phyloP scores from a whole-genome alignment of 2,797 vertebrate species.

The Alectoris magna region DNA sequence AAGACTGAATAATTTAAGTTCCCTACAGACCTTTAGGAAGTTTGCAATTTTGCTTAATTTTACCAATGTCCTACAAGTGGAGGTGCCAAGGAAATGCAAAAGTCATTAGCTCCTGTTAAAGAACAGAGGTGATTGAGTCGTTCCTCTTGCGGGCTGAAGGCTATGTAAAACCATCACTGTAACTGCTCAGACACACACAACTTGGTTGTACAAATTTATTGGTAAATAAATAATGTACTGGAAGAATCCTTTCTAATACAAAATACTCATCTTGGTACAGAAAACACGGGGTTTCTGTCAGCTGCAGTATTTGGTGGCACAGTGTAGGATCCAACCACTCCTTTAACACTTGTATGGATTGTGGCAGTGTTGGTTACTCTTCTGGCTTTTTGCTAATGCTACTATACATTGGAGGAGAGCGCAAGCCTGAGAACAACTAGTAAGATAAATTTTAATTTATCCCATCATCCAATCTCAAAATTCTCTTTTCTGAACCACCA shows the following conservation, averaged over 20 bases:
- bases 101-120: not conserved
- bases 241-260: not conserved
- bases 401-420: not conserved
- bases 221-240: not conserved
- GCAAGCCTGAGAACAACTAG: not conserved
- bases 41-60: conserved; percentile 1
- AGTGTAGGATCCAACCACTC: not conserved
- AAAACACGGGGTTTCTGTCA: not conserved
- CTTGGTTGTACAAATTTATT: not conserved
- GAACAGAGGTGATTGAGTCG: not conserved
- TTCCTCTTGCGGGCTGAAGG: not conserved
- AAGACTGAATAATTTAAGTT: not conserved
- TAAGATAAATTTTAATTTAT: not conserved
- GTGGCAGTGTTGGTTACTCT: not conserved
- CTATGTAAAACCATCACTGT: not conserved
- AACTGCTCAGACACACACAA: conserved; percentile 1
- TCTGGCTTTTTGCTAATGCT: not conserved
- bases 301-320: not conserved
- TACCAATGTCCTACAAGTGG: not conserved
- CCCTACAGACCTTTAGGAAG: not conserved
- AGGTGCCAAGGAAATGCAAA: not conserved
- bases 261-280: not conserved
- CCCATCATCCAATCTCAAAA: not conserved
- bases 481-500: not conserved
- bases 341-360: not conserved